phyloP scores from a whole-genome alignment of 2,888 invertebrate genomes.

The Cremastobaeus sp. region DNA sequence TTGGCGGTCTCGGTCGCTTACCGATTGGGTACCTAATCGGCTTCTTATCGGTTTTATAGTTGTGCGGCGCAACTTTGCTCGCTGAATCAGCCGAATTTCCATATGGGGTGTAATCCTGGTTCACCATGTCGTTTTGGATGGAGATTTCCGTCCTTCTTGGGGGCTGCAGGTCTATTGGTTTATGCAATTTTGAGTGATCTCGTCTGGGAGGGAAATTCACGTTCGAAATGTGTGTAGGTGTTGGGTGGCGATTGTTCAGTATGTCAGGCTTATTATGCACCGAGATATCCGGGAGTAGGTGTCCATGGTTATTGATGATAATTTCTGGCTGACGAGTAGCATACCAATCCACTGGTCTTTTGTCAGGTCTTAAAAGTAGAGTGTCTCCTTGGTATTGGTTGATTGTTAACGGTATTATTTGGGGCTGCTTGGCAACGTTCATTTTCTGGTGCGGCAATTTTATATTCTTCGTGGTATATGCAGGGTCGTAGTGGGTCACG shows the following conservation, averaged over 20 bases:
- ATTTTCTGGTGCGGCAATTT: conserved; percentile 66
- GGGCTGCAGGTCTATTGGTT: conserved; percentile 67
- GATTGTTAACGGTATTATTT: conserved; percentile 66
- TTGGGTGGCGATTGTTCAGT: conserved; percentile 67
- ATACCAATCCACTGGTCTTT: conserved; percentile 68
- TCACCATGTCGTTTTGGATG: conserved; percentile 64
- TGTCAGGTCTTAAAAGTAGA: conserved; percentile 56
- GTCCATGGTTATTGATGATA: conserved; percentile 69
- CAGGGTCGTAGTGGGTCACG: conserved; percentile 72
- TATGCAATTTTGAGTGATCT: conserved; percentile 67
- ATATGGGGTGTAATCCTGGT: conserved; percentile 62
- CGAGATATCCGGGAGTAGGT: conserved; percentile 73
- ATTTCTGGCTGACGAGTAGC: conserved; percentile 69
- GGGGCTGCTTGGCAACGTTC: conserved; percentile 63
- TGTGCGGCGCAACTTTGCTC: conserved; percentile 65
- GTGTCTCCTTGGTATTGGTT: conserved; percentile 57
- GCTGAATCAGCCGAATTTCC: conserved; percentile 65
- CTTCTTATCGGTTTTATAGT: conserved; percentile 71
- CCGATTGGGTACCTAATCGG: conserved; percentile 65
- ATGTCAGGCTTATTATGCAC: conserved; percentile 73
- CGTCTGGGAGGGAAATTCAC: conserved; percentile 66
- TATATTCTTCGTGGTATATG: conserved; percentile 68
- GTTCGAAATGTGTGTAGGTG: conserved; percentile 47
- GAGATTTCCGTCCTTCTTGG: conserved; percentile 73
- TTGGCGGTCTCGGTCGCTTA: conserved; percentile 70